Evolutionary conservation across 2,113 vertebrate species (phyloP), one percentile per base, ranked within the genome.

Genomic region (Eulacestoma nigropectus): DNA sequence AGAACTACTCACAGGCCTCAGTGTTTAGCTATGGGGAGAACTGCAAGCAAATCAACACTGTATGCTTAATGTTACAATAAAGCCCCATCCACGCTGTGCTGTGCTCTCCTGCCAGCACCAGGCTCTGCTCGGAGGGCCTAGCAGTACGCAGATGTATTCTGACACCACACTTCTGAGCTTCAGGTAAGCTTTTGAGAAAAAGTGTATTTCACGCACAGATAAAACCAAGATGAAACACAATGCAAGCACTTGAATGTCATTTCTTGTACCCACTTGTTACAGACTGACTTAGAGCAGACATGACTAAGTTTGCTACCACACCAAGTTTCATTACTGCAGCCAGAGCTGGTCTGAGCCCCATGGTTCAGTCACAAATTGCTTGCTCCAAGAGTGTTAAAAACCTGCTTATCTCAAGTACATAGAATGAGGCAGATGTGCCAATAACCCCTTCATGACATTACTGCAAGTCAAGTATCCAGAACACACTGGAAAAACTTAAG

Each of bases 81-180:
- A 97, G 96, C 95, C 97, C 97, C 97, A 80, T 72, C 73, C 92
- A 90, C 96, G 7, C 93, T 95, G 79, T 79, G 92, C 94, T 96
- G 96, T 93, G 95, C 95, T 97, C 97, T 97, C 97, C 98, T 97
- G 96, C 97, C 97, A 98, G 97, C 98, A 98, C 95, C 95, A 85
- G 95, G 93, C 94, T 85, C 96, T 98, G 94, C 96, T 97, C 96
- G 80, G 97, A 97, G 97, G 95, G 97, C 98, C 98, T 97, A 97
- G 96, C 97, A 97, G 97, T 98, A 97, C 96, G 94, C 97, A 97
- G 60, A 98, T 92, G 95, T 97, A 98, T 98, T 98, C 98, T 98
- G 98, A 98, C 98, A 98, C 96, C 98, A 98, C 98, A 98, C 97
- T 97, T 98, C 98, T 98, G 98, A 98, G 97, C 94, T 96, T 93